Percentiles rank a stretch among this genome's conserved stretches.
phyloP scores from a whole-genome alignment of 1,140 invertebrate species.

The Drosophila pseudoananassae region DNA sequence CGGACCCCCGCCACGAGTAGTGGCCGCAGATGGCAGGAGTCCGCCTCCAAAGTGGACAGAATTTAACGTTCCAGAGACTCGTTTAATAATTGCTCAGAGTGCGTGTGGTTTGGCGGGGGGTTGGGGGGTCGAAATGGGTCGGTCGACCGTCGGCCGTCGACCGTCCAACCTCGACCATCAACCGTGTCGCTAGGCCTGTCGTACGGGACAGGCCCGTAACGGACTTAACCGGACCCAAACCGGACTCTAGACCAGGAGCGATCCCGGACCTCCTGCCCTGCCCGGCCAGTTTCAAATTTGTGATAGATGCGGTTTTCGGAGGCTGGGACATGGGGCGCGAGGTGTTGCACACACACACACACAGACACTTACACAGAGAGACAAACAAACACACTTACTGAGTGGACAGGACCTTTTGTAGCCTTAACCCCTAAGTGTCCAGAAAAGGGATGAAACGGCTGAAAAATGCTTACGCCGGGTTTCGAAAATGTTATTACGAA shows the following conservation, averaged over 20 bases:
- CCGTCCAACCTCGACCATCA: constrained; percentile 43
- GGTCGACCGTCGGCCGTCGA: constrained; percentile 16
- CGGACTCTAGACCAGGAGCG: constrained; percentile 15
- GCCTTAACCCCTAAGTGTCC: constrained; percentile 76
- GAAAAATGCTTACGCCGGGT: constrained; percentile 80
- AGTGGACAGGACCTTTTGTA: constrained; percentile 54
- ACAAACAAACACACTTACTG: constrained; percentile 23
- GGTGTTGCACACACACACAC: constrained; percentile 60
- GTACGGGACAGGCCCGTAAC: constrained; percentile 46
- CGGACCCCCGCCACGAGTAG: constrained; percentile 33
- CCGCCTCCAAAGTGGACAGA: constrained; percentile 75
- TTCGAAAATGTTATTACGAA: constrained; percentile 79
- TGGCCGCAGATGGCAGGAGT: constrained; percentile 57
- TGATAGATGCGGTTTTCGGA: constrained; percentile 80
- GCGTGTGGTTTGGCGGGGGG: constrained; percentile 68
- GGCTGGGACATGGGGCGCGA: constrained; percentile 71
- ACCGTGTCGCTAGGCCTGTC: constrained; percentile 74
- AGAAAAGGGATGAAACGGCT: constrained; percentile 82
- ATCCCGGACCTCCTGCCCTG: constrained; percentile 40
- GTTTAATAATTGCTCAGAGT: constrained; percentile 82
- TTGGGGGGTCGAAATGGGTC: constrained; percentile 60
- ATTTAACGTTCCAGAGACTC: constrained; percentile 82
- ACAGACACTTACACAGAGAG: constrained; percentile 23
- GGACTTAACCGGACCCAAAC: constrained; percentile 43
- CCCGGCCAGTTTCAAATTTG: constrained; percentile 65